These are phyloP conservation scores for Isoperla grammatica DNA, from an alignment of 2,888 invertebrate species.

Conservation along the genomic window DNA sequence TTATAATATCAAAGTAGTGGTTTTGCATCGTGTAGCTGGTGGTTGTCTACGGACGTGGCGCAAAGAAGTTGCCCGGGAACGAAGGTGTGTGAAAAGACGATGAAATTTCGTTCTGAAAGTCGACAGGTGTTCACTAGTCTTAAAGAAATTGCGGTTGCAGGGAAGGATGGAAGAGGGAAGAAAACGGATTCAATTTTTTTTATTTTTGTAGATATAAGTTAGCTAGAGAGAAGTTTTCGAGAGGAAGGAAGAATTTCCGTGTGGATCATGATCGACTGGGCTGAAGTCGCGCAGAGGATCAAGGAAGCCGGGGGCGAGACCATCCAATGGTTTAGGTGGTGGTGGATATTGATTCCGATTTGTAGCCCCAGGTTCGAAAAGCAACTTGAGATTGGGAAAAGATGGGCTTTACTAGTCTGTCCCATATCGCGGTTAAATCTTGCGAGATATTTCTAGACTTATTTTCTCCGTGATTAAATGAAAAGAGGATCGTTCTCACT, in stretches of 20 bases:
- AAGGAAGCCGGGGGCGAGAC: neutral
- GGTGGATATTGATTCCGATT: slow-evolving; percentile 11
- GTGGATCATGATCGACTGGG: neutral
- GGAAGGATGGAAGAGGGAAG: neutral
- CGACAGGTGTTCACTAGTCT: slow-evolving; percentile 18
- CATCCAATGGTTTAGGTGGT: neutral
- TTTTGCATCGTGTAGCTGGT: no score
- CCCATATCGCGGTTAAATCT: no score
- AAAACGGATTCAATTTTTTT: slow-evolving; percentile 16
- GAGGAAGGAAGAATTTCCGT: neutral
- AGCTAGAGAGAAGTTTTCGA: neutral
- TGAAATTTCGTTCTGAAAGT: slow-evolving; percentile 1
- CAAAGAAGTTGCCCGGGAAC: neutral
- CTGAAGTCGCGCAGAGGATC: neutral
- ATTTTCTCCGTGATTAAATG: no score
- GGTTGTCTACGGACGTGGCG: no score
- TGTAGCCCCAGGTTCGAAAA: neutral
- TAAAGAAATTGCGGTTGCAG: neutral
- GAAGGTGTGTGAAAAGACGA: neutral
- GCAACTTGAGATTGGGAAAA: neutral
- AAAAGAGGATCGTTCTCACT: no score
- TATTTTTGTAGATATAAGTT: neutral
- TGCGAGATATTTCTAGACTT: no score
- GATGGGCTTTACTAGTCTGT: slow-evolving; percentile 1
- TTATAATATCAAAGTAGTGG: no score